A percentile compares a stretch with the other conserved stretches of the same genome.
phyloP scores from a whole-genome alignment of 2,797 vertebrate species.

The Crenichthys baileyi region DNA sequence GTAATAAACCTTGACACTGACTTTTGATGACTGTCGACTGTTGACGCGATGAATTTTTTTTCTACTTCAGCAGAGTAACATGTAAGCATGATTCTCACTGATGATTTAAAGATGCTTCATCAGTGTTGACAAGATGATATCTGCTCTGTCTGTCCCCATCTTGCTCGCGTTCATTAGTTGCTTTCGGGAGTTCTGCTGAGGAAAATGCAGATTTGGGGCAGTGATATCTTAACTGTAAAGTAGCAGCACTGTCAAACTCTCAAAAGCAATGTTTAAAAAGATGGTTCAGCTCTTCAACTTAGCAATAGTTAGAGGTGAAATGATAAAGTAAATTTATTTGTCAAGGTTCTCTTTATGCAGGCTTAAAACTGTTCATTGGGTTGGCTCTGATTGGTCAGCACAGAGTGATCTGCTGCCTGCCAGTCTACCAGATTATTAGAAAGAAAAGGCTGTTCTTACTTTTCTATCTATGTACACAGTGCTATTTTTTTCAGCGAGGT shows the following conservation, averaged over 20 bases:
- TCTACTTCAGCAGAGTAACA: constrained; percentile 10
- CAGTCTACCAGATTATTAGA: no score
- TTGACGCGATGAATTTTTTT: constrained; percentile 19
- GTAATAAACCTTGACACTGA: constrained; percentile 34
- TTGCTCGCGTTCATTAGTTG: constrained; percentile 20
- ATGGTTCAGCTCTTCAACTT: background rate
- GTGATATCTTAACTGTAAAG: constrained; percentile 10
- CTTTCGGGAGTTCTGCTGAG: constrained; percentile 41
- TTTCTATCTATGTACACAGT: background rate
- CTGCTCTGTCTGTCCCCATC: constrained; percentile 11
- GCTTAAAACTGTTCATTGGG: constrained; percentile 41
- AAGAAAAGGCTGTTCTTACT: background rate
- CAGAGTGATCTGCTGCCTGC: constrained; percentile 10
- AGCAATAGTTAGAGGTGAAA: constrained; percentile 18
- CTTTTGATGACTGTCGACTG: constrained; percentile 20
- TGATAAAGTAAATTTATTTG: constrained; percentile 16
- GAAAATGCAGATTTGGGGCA: constrained; percentile 12
- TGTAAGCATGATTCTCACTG: constrained; percentile 13
- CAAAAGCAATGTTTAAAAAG: constrained; percentile 18
- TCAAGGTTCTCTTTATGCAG: constrained; percentile 40
- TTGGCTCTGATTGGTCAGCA: constrained; percentile 33
- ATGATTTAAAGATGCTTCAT: constrained; percentile 29
- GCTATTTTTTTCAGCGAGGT: background rate
- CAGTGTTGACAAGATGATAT: constrained; percentile 34
- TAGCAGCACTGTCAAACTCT: constrained; percentile 10